Base-by-base conservation (phyloP, 2,888 invertebrate genomes). In the Linnaemya tessellans region DNA sequence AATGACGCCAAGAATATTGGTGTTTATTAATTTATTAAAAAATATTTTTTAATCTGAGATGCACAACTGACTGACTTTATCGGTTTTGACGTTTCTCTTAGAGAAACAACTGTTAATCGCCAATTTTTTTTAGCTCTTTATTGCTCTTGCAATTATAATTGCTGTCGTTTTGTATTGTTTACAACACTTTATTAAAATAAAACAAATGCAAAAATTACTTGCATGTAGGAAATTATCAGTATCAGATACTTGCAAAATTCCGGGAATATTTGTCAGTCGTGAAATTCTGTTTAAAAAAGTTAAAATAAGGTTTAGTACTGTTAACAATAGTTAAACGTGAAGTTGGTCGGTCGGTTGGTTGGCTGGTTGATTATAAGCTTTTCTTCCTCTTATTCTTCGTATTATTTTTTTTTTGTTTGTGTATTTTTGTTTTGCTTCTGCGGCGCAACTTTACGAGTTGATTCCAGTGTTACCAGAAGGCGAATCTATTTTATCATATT, bases 191-290 rank as follows among this genome's bases (percentile, higher is more conserved):
- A 51, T 73, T 65, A 58, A 15, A 78, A 65, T 65, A 65, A 46
- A 54, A 18, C 15, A 25, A 64, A 46, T 15, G 5, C 7, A 51
- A 1, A 60, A 43, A 43, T 30, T 30, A 54, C 20, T 30, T 43
- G 54, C 20, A 20, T 25, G 11, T 20, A 43, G 35, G 30, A 83
- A 83, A 68, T 60, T 65, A 65, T 20, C 60, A 68, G 68, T 54
- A 73, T 68, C 78, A 84, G 56, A 74, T 73, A 79, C 62, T 68
- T 20, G 46, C 41, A 25, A 84, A 75, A 74, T 84, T 84, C 84
- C 51, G 46, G 74, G 84, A 84, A 84, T 74, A 74, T 79, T 84
- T 84, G 74, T 54, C 79, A 79, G 78, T 74, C 56, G 60, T 68
- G 65, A 73, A 78, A 78, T 83, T 83, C 83, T 73, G 51, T 68